Evolutionary conservation across 1,140 invertebrate species (phyloP), one percentile per base, ranked within the genome.

Genomic region (Drosophila kurseongensis): DNA sequence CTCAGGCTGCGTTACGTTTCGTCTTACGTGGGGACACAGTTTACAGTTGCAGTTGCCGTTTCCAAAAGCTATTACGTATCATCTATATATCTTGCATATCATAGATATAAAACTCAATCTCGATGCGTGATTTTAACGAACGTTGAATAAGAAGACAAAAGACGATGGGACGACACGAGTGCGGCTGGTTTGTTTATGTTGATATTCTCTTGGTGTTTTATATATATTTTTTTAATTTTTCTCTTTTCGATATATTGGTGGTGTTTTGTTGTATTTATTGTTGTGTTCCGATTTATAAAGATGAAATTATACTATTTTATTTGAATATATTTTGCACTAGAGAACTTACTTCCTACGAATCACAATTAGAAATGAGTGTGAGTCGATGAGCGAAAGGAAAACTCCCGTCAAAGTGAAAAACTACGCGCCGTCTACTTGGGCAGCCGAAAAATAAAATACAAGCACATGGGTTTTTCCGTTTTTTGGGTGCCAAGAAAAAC

Each of bases 341-440:
- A 88, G 84, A 89, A 80, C 83, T 88, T 88, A 88, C 80, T 88
- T 73, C 75, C 83, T 88, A 88, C 72, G 67, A 88, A 88, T 88
- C 83, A 88, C 84, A 88, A 89, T 80, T 88, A 89, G 72, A 88
- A 86, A 80, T 88, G 83, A 89, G 66, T 77, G 60, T 76, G 18
- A 54, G 42, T 67, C 23, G 35, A 41, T 27, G 18, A 35, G 50
- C 45, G 41, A 67, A 71, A 62, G 68, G 50, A 58, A 65, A 75
- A 59, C 38, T 77, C 52, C 66, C 57, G 65, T 47, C 16, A 44
- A 52, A 57, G 45, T 56, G 63, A 68, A 68, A 69, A 62, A 52
- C 40, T 35, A 77, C 41, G 51, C 63, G 74, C 51, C 73, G 74
- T 48, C 75, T 77, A 76, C 74, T 77, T 27, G 35, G 45, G 23